Evolutionary conservation across 1,140 invertebrate species (phyloP).

Genomic region (Saccostrea cuccullata): DNA sequence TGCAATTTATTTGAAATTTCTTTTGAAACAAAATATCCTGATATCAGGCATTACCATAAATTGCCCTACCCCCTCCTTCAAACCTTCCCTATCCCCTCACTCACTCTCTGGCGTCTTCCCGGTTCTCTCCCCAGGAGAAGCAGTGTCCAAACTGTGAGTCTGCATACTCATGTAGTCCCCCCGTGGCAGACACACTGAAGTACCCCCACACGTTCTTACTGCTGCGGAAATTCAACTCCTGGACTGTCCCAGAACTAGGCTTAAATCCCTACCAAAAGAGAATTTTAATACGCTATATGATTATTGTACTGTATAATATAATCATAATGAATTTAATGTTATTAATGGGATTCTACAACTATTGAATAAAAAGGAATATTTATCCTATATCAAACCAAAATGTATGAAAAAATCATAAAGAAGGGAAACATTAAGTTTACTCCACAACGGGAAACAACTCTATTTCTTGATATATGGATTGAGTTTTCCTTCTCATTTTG

Average conservation of each 20-base stretch:
- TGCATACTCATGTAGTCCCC: slow-evolving; percentile 98
- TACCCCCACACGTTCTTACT: slow-evolving; percentile 99
- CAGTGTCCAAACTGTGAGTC: slow-evolving; percentile 99
- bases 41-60: too few relatives aligned
- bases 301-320: too few relatives aligned
- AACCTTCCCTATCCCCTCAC: slow-evolving; percentile 70
- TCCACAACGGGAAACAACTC: too few relatives aligned
- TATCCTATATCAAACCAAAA: too few relatives aligned
- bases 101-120: slow-evolving; percentile 96
- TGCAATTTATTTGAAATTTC: too few relatives aligned
- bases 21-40: background rate
- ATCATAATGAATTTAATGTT: too few relatives aligned
- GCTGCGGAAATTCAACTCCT: slow-evolving; percentile 98
- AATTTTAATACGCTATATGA: too few relatives aligned
- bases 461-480: too few relatives aligned
- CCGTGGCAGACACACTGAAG: slow-evolving; percentile 98
- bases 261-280: slow-evolving; percentile 88
- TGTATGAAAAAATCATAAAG: too few relatives aligned
- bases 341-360: background rate
- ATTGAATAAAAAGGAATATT: too few relatives aligned
- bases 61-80: too few relatives aligned
- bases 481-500: background rate
- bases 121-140: slow-evolving; percentile 99
- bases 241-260: slow-evolving; percentile 97
- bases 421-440: too few relatives aligned